phyloP scores from a whole-genome alignment of 2,888 invertebrate genomes.

The Lepidochitona cinerea region DNA sequence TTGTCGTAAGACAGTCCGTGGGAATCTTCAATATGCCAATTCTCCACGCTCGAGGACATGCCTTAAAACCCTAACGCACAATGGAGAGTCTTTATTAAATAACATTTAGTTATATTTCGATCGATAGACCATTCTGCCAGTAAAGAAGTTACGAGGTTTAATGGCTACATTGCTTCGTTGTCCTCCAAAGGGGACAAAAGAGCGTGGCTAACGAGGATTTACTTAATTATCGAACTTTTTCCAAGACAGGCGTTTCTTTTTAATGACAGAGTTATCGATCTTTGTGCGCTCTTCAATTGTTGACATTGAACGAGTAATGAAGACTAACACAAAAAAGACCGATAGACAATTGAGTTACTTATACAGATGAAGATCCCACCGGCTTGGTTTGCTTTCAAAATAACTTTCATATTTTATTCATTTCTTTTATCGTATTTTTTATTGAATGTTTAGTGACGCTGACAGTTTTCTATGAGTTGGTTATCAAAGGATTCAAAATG shows the following conservation, averaged over 20 bases:
- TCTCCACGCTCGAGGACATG: background rate
- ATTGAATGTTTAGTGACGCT: too few relatives aligned
- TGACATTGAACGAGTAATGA: background rate
- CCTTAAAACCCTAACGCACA: too few relatives aligned
- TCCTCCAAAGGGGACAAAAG: background rate
- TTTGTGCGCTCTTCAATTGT: background rate
- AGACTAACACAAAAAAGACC: background rate
- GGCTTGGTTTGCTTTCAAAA: background rate
- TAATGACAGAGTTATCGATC: constrained; percentile 3
- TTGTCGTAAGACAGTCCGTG: background rate
- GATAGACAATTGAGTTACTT: background rate
- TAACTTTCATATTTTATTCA: constrained; percentile 6
- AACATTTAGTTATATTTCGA: background rate
- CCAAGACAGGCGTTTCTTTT: background rate
- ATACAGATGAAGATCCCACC: background rate
- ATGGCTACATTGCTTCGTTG: background rate
- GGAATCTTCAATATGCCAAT: background rate
- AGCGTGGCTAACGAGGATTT: background rate
- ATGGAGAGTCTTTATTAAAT: background rate
- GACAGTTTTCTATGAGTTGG: too few relatives aligned
- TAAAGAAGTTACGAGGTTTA: background rate
- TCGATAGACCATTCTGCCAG: background rate
- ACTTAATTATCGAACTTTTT: background rate
- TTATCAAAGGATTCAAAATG: too few relatives aligned
- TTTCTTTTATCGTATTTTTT: too few relatives aligned